Evolutionary conservation across 2,797 vertebrate genomes (phyloP), one percentile per base, ranked within the genome.

Genomic region (Falco novaeseelandiae): DNA sequence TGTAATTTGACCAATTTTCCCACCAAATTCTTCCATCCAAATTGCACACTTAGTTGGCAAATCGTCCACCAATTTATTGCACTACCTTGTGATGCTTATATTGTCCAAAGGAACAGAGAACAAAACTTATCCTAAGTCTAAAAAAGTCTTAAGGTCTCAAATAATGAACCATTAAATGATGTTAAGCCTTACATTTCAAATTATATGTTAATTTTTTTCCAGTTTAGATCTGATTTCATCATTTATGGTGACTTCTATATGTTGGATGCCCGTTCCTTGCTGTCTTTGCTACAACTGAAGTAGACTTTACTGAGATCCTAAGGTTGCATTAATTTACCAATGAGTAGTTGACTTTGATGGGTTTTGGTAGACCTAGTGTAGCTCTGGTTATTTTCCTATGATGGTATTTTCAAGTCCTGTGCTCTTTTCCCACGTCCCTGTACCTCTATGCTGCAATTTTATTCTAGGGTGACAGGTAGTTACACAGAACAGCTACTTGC

Each of bases 221-320:
- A 51, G 7, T 58, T 26, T 21, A 19, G 65, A 48, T 71, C 34
- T 72, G n/a, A 46, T 80, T 83, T 83, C 20, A 65, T 4, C 1
- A 17, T 25, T 88, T 58, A 26, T 40, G 3, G 5, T 54, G 7
- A 42, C 4, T 38, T 36, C 36, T 48, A 32, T 10, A 1, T 72
- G 23, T 14, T 30, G 25, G 59, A 49, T 63, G n/a, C 5, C 14
- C 49, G 7, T 54, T 61, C 15, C 11, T 61, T 65, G 7, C 9
- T 65, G 5, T 74, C 10, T 66, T 89, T 63, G 18, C 10, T 71
- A 14, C 12, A 15, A 20, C n/a, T 78, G 14, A 84, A 78, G 34
- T 4, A 66, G 26, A 13, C 12, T n/a, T 30, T 62, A 70, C 40
- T 54, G 16, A 59, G 17, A 25, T 36, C 0, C 0, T 30, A 48